Conservation (phyloP, 2,888 invertebrate genomes). For the Mimumesa dahlbomi region DNA sequence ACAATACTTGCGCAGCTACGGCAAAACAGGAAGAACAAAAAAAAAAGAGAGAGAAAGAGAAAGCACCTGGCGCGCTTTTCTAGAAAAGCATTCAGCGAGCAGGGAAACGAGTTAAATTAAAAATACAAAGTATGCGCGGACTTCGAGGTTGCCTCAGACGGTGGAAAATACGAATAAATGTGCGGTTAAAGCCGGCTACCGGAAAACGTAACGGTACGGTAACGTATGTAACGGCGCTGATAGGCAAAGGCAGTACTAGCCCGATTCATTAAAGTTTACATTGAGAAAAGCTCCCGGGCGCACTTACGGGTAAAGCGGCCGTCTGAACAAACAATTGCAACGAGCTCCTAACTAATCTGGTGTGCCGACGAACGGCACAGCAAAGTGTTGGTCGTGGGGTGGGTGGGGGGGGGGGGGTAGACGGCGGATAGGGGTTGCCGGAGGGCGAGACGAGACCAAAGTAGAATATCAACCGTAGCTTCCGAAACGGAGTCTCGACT, state of each 20-base stretch:
- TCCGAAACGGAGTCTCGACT: too few species aligned
- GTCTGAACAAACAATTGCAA: conserved; percentile 63
- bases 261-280: conserved; percentile 58
- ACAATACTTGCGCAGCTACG: too few species aligned
- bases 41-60: too few species aligned
- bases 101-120: neutral
- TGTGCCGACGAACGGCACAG: conserved; percentile 35
- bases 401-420: too few species aligned
- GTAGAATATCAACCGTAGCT: too few species aligned
- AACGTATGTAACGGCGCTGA: conserved; percentile 16
- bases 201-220: neutral
- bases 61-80: too few species aligned
- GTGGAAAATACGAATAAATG: too few species aligned
- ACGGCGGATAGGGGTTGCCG: too few species aligned
- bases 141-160: too few species aligned
- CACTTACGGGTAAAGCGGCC: conserved; percentile 47
- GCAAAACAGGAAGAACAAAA: too few species aligned
- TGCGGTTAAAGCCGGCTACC: too few species aligned
- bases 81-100: conserved; percentile 26
- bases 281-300: conserved; percentile 52
- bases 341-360: conserved; percentile 57
- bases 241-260: conserved; percentile 37
- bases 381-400: neutral
- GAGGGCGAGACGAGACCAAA: too few species aligned
- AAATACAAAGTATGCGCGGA: neutral